Base-by-base conservation (phyloP, 1,140 invertebrate genomes). In the Theocolax elegans region DNA sequence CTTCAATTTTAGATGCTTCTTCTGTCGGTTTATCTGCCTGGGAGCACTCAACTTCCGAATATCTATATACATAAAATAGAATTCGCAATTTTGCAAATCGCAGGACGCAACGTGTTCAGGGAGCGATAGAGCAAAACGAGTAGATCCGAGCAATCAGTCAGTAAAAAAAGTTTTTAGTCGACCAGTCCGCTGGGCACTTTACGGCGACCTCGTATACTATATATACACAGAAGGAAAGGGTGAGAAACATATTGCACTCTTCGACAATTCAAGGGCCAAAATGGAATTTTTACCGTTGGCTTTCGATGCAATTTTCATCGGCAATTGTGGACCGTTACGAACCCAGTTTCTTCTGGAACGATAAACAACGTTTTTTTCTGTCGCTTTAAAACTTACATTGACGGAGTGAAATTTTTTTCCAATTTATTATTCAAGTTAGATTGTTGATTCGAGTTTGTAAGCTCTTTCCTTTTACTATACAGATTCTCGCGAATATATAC, bases 111-210 rank as follows among this genome's bases (percentile, higher is more conserved):
- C n/a, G n/a, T n/a, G n/a, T n/a, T n/a, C n/a, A 58, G 29, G 13
- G 19, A 58, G 35, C 17, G 35, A 58, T 17, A 40, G 54, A 40
- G 54, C 1, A n/a, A 56, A 56, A 23, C n/a, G 21, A 58, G 13
- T 56, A 7, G 53, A 56, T 21, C 17, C 35, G 35, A 59, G n/a
- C 53, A 21, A 56, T 59, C 38, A n/a, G n/a, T n/a, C 2, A 42
- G 35, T 42, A 13, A 3, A 40, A 59, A 29, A 19, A 49, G n/a
- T 19, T 63, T 49, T 48, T 48, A 46, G 23, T 12, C n/a, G 25
- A 2, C 46, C 27, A 44, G 56, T 44, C 13, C 19, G 15, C 48
- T 15, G 27, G 21, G 17, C 29, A 63, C 27, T 63, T 48, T 49
- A 27, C 29, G 42, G 15, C 44, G 8, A 35, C 17, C 21, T 38